These are phyloP conservation scores for Tapirus indicus DNA, from an alignment of 2,797 vertebrate species.

Conservation along the genomic window DNA sequence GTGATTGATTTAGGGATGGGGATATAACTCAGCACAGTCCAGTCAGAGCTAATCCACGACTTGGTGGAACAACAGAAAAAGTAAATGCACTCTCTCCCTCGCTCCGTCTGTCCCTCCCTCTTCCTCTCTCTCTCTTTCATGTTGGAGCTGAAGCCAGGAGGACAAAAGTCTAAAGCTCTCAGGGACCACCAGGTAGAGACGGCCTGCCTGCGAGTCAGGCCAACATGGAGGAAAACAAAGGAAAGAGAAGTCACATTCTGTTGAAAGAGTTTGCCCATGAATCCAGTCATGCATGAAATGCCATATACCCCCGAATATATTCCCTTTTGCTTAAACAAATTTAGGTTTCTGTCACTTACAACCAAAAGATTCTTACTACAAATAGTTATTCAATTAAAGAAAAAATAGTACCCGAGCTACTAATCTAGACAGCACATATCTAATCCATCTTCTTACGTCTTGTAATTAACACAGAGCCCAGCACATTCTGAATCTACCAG, in stretches of 20 bases:
- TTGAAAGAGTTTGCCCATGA: neutral
- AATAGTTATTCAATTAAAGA: neutral
- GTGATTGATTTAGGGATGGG: neutral
- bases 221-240: neutral
- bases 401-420: neutral
- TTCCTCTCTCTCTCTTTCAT: neutral
- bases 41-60: neutral
- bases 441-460: neutral
- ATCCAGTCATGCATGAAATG: neutral
- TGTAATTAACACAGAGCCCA: neutral
- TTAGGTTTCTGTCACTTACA: neutral
- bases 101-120: too few species aligned
- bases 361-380: conserved; percentile 30
- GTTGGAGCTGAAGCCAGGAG: neutral
- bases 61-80: neutral
- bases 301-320: neutral
- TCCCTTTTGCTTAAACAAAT: conserved; percentile 7
- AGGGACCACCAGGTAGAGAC: neutral
- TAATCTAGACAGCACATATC: neutral
- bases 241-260: neutral
- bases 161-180: neutral
- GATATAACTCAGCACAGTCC: neutral
- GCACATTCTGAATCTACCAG: neutral
- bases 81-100: neutral
- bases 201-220: neutral